Conservation (phyloP, 2,113 vertebrate genomes). For the Toxotes jaculatrix region DNA sequence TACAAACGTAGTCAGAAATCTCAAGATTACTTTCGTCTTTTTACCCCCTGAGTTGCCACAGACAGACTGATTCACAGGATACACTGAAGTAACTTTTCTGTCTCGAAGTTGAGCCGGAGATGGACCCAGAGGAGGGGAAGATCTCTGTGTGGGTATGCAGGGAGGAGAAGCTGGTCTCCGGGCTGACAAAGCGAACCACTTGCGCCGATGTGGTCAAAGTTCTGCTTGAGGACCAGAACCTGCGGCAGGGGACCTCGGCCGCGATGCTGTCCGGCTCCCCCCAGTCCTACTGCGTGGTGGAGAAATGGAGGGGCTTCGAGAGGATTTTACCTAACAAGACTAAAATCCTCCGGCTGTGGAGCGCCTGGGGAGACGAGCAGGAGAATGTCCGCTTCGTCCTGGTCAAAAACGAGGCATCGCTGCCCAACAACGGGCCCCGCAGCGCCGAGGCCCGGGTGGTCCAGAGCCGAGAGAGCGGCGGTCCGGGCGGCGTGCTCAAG, state of each 20-base stretch:
- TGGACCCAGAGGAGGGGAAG: slow-evolving; percentile 90
- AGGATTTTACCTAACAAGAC: slow-evolving; percentile 94
- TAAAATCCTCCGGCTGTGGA: slow-evolving; percentile 92
- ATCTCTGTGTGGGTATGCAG: slow-evolving; percentile 96
- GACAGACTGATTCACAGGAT: not conserved
- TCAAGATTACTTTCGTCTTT: not conserved
- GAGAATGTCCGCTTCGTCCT: slow-evolving; percentile 95
- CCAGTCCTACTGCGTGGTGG: slow-evolving; percentile 94
- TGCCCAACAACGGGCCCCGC: slow-evolving; percentile 92
- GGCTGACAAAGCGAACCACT: slow-evolving; percentile 92
- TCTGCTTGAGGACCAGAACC: slow-evolving; percentile 90
- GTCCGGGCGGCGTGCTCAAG: slow-evolving; percentile 74
- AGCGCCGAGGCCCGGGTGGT: slow-evolving; percentile 96
- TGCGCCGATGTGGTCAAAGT: slow-evolving; percentile 94
- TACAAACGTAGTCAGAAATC: not conserved
- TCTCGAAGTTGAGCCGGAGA: slow-evolving; percentile 45
- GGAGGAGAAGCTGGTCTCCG: slow-evolving; percentile 96
- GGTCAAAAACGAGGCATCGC: slow-evolving; percentile 92
- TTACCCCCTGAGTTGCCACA: not conserved
- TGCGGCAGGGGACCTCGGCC: slow-evolving; percentile 78
- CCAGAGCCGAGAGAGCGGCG: slow-evolving; percentile 89
- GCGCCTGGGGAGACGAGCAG: slow-evolving; percentile 94
- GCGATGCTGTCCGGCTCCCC: slow-evolving; percentile 89
- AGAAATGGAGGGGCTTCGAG: slow-evolving; percentile 98
- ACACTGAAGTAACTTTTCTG: not conserved